Evolutionary conservation across 2,113 vertebrate genomes (phyloP).

Genomic region (Onychostoma macrolepis): DNA sequence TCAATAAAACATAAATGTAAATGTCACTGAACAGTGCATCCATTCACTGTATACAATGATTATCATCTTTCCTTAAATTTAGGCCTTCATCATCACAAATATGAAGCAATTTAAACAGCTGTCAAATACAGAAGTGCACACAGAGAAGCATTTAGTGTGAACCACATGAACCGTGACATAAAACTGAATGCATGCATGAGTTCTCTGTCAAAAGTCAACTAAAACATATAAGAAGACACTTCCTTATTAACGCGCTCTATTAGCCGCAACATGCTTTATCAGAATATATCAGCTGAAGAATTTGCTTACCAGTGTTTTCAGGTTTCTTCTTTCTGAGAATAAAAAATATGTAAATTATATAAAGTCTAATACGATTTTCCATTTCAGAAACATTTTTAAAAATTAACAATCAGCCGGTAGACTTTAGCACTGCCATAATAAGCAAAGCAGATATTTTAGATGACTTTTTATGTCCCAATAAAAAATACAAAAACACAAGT

Average conservation of each 20-base stretch:
- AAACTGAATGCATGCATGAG: background rate
- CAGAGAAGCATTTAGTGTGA: background rate
- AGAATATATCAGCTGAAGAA: slow-evolving; percentile 3
- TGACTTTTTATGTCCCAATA: background rate
- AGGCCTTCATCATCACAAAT: background rate
- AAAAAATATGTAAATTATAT: background rate
- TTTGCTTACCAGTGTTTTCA: slow-evolving; percentile 41
- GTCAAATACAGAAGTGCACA: background rate
- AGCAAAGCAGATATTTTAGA: background rate
- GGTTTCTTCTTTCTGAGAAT: slow-evolving; percentile 29
- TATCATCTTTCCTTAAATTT: background rate
- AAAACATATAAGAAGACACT: background rate
- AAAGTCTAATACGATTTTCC: background rate
- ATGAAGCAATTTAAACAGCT: background rate
- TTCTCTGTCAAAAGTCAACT: background rate
- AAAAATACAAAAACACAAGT: background rate
- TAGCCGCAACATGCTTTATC: background rate
- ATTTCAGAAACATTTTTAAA: background rate
- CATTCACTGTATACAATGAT: background rate
- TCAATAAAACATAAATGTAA: slow-evolving; percentile 3
- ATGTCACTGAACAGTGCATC: background rate
- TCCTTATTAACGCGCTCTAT: background rate
- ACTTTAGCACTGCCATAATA: background rate
- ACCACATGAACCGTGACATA: background rate
- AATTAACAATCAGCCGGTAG: background rate